Evolutionary conservation across 2,888 invertebrate genomes (phyloP).

Genomic region (Criorhina ranunculi): DNA sequence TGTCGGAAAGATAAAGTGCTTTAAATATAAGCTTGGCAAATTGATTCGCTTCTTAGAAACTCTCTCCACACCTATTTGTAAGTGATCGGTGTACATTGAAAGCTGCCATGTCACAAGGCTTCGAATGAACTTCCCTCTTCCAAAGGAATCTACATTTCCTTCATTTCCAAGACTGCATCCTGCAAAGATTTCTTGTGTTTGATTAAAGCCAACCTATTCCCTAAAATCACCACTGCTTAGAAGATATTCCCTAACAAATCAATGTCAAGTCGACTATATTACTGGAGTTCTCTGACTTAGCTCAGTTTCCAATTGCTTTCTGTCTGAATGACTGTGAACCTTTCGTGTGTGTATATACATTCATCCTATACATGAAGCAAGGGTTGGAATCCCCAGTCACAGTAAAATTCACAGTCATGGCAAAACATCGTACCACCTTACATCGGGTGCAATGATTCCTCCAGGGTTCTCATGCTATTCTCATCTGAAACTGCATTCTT

Average conservation of each 20-base stretch:
- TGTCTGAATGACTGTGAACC: slow-evolving; percentile 58
- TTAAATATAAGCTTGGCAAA: too few species aligned
- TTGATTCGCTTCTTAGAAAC: too few species aligned
- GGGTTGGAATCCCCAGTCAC: slow-evolving; percentile 31
- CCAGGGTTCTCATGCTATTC: slow-evolving; percentile 45
- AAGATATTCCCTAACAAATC: slow-evolving; percentile 60
- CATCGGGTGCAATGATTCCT: slow-evolving; percentile 67
- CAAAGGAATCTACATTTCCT: too few species aligned
- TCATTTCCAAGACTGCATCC: too few species aligned
- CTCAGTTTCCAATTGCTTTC: slow-evolving; percentile 59
- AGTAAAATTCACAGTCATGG: slow-evolving; percentile 19
- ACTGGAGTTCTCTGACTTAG: slow-evolving; percentile 24
- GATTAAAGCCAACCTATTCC: background rate
- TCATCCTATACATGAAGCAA: slow-evolving; percentile 28
- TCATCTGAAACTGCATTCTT: slow-evolving; percentile 33
- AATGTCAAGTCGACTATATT: slow-evolving; percentile 64
- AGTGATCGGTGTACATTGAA: too few species aligned
- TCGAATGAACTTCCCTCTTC: too few species aligned
- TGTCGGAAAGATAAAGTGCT: too few species aligned
- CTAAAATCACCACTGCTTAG: background rate
- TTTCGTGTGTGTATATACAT: slow-evolving; percentile 23
- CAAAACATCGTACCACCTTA: slow-evolving; percentile 40
- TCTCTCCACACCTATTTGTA: too few species aligned
- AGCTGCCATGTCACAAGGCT: too few species aligned
- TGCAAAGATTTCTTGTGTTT: too few species aligned